phyloP scores from a whole-genome alignment of 2,797 vertebrate genomes.

The Hylomyscus alleni region DNA sequence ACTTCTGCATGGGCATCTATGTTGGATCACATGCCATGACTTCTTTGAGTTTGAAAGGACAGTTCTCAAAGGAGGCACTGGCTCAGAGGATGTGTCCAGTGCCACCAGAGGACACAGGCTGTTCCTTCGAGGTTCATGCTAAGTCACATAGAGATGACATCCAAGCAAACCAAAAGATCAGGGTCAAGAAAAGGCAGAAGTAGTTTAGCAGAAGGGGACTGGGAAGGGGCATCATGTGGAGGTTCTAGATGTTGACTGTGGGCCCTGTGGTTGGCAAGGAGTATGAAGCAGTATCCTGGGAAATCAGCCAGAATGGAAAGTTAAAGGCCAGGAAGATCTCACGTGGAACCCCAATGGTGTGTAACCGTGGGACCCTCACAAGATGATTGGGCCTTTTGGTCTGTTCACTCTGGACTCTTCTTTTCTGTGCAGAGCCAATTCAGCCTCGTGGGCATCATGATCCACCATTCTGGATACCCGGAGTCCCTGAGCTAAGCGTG shows the following conservation, averaged over 20 bases:
- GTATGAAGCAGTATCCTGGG: neutral
- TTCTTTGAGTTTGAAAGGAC: neutral
- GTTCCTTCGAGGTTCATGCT: neutral
- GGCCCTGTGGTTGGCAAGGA: neutral
- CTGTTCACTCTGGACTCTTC: neutral
- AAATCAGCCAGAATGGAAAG: neutral
- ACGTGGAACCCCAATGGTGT: too few relatives aligned
- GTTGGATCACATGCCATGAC: neutral
- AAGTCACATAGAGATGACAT: neutral
- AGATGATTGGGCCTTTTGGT: neutral
- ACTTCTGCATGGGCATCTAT: neutral
- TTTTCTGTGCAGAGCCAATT: neutral
- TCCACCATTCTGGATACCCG: neutral
- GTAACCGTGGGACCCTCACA: neutral
- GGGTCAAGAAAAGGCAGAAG: neutral
- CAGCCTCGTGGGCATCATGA: neutral
- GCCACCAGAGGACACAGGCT: too few relatives aligned
- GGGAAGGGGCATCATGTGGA: neutral
- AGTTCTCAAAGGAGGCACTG: neutral
- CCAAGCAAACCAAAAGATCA: neutral
- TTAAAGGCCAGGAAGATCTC: neutral
- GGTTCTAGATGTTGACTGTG: neutral
- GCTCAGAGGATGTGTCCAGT: neutral
- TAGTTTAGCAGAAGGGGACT: neutral
- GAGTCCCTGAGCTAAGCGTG: neutral